Base-by-base conservation (phyloP, 2,797 vertebrate species). In the Knipowitschia caucasica region DNA sequence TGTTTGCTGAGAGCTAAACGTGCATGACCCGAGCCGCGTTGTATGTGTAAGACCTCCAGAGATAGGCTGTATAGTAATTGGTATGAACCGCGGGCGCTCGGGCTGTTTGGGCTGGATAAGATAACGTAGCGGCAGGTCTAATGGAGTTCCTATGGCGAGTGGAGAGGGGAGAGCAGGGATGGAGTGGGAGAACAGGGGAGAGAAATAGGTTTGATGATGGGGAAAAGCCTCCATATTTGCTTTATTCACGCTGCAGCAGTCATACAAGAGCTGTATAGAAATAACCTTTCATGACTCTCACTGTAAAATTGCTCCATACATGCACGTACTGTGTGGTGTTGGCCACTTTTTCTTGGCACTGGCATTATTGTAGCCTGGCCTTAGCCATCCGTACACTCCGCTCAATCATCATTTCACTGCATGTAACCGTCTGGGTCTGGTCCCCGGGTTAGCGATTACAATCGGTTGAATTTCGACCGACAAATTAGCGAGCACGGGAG, bases 1-100 rank as follows among this genome's bases (percentile, higher is more conserved):
- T 23, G 53, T 38, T 8, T 25, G 59, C 65, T 68, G 12, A 34
- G 54, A 77, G 72, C 69, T 50, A 58, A 69, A 67, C 4, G 14
- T 24, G 52, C 44, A 2, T 34, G 67, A 80, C 72, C 73, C 34
- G 1, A 67, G 56, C 39, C 53, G 24, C 50, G 71, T 80, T 81
- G 81, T 54, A 83, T 78, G 82, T 75, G 70, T 70, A 67, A 73
- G 76, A 40, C 70, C 79, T 71, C 65, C 78, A 24, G 68, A 73
- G 82, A 81, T 73, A 55, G 11, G 52, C 14, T 64, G 77, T 68
- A 64, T 69, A 64, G 55, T 85, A 83, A 85, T 82, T 77, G 71
- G 76, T 77, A 57, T 59, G 69, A 73, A 77, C 82, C 9, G 7
- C 72, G 36, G 82, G 82, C 15, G 53, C 60, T 58, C 59, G 47